Evolutionary conservation across 2,888 invertebrate species (phyloP), one percentile per base, ranked within the genome.

Genomic region (Tromatobia lineatoria): DNA sequence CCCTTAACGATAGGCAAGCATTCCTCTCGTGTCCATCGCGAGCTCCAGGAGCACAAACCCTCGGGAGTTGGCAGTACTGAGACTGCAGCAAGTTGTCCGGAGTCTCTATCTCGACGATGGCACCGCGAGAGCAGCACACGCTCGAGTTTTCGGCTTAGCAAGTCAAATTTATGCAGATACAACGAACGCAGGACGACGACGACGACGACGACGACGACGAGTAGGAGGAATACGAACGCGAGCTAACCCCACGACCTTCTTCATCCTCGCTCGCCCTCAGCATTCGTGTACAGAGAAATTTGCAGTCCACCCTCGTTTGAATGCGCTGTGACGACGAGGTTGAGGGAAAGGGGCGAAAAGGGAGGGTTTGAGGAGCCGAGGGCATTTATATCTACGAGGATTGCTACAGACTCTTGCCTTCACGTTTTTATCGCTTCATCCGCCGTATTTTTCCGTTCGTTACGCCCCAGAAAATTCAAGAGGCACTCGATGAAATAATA

Each of bases 101-200:
- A 15, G 42, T 66, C 42, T 25, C 59, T 25, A n/a, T 71, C 34
- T 47, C 38, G 50, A 50, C 59, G 78, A 85, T 81, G 50, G 45
- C n/a, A 64, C 86, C 71, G 45, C 66, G 66, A 69, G 81, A 74
- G 80, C 66, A 78, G 77, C 70, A 77, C 70, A 79, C 79, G 87
- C 86, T 80, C 85, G 88, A 87, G 88, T 88, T 88, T 89, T 87
- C 90, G 88, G 85, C 85, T 92, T 92, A 91, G 92, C 92, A 92
- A 92, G 92, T 92, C 92, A 92, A 92, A 92, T 92, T 91, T 91
- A 92, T 92, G 91, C 89, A 91, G 90, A 92, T 92, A 66, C 34
- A 78, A 70, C 25, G 74, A 67, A 69, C 64, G 42, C 29, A 20
- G 47, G 57, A 71, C 64, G 71, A 61, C 67, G 67, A 67, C 45